Evolutionary conservation across 2,113 vertebrate species (phyloP).

Genomic region (Dolichotis patagonum): DNA sequence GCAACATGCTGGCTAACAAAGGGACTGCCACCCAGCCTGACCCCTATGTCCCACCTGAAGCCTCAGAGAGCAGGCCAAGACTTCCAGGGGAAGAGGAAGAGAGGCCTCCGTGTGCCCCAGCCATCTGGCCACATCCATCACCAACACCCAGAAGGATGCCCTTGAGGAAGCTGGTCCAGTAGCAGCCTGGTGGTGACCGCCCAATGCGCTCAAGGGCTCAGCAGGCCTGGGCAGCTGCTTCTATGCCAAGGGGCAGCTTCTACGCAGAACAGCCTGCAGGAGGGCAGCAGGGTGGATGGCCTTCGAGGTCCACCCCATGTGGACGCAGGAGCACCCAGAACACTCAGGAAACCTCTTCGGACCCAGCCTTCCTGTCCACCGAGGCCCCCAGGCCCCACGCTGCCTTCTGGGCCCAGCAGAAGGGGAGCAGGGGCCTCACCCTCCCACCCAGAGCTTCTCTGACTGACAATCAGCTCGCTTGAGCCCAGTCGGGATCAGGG

Average conservation of each 20-base stretch:
- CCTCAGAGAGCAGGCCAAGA: slow-evolving; percentile 51
- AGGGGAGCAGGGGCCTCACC: slow-evolving; percentile 29
- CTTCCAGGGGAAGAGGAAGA: slow-evolving; percentile 34
- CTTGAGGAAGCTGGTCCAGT: background rate
- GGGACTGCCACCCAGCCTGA: background rate
- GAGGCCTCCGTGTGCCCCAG: background rate
- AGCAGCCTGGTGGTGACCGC: background rate
- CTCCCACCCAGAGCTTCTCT: slow-evolving; percentile 71
- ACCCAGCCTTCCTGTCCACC: slow-evolving; percentile 64
- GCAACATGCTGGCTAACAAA: background rate
- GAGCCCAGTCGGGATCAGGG: slow-evolving; percentile 62
- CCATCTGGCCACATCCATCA: background rate
- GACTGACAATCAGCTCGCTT: slow-evolving; percentile 81
- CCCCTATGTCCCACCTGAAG: slow-evolving; percentile 26
- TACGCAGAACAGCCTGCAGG: slow-evolving; percentile 49
- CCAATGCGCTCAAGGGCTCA: background rate
- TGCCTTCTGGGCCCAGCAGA: slow-evolving; percentile 56
- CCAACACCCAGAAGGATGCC: slow-evolving; percentile 1
- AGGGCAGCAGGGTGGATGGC: slow-evolving; percentile 41
- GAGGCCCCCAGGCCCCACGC: slow-evolving; percentile 40
- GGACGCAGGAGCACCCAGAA: slow-evolving; percentile 74
- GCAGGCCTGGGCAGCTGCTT: slow-evolving; percentile 43
- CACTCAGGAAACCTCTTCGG: slow-evolving; percentile 81
- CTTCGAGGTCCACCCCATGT: background rate
- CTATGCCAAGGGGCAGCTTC: background rate